Evolutionary conservation across 2,113 vertebrate species (phyloP).

Genomic region (Callionymus lyra): DNA sequence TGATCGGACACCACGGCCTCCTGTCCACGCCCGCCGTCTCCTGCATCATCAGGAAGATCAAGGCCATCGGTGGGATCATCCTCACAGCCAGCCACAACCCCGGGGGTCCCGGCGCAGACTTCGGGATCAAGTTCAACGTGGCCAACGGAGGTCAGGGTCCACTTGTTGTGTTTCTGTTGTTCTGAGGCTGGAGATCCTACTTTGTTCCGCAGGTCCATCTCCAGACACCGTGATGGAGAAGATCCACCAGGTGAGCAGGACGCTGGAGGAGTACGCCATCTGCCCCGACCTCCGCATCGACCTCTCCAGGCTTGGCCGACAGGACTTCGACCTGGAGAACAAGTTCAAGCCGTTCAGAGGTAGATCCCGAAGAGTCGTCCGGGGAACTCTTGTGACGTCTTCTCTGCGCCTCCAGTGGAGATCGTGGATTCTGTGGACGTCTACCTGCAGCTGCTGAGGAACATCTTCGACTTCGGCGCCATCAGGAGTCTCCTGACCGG

Average conservation of each 20-base stretch:
- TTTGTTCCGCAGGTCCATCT: slow-evolving; percentile 74
- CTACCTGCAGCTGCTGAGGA: slow-evolving; percentile 87
- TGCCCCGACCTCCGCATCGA: slow-evolving; percentile 91
- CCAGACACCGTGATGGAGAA: slow-evolving; percentile 88
- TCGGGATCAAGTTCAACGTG: slow-evolving; percentile 96
- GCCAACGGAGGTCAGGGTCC: slow-evolving; percentile 89
- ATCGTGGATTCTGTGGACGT: slow-evolving; percentile 95
- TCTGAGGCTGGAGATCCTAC: background rate
- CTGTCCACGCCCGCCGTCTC: slow-evolving; percentile 95
- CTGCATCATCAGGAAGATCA: slow-evolving; percentile 97
- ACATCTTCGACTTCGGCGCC: slow-evolving; percentile 85
- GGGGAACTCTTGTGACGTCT: background rate
- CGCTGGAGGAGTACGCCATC: slow-evolving; percentile 91
- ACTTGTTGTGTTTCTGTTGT: background rate
- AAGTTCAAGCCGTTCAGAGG: slow-evolving; percentile 99
- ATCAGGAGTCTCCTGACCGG: slow-evolving; percentile 90
- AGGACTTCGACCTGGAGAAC: slow-evolving; percentile 98
- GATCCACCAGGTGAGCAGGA: slow-evolving; percentile 94
- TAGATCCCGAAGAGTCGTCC: slow-evolving; percentile 37
- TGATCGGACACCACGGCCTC: slow-evolving; percentile 93
- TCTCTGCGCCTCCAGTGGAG: slow-evolving; percentile 76
- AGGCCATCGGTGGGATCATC: slow-evolving; percentile 94
- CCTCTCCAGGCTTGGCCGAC: slow-evolving; percentile 87
- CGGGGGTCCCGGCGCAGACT: slow-evolving; percentile 89
- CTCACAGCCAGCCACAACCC: slow-evolving; percentile 94